Base-by-base conservation (phyloP, 2,113 vertebrate species). In the Rhegmatorhina hoffmannsi region DNA sequence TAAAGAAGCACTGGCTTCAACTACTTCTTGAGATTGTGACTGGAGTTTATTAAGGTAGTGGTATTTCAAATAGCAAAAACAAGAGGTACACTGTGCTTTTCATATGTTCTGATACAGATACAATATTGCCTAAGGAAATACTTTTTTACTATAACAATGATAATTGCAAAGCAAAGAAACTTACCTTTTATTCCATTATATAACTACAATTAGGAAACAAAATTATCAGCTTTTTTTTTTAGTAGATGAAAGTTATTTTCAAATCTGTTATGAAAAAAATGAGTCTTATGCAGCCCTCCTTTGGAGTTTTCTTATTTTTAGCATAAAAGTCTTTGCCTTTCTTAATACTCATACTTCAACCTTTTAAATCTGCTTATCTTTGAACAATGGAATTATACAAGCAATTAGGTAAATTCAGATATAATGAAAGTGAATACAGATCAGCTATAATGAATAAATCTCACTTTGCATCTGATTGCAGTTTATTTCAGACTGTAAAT, bases 251-350 rank as follows among this genome's bases (percentile, higher is more conserved):
- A 72, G 19, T 44, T 59, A 7, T 63, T 81, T 93, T 70, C 26
- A 87, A 92, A 78, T 47, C 2, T 59, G 21, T 52, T 56, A 44
- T 18, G 31, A 75, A 89, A 75, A 75, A 82, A 82, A 2, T 64
- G 8, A 34, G 34, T 38, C 31, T 73, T n/a, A 36, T 58, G 28
- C 56, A 87, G 13, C 12, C 4, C 4, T 82, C 15, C 28, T 7
- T 38, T 60, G n/a, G 23, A 76, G 34, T 94, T 96, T 89, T 92
- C 66, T 89, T 90, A 79, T 72, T 90, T 92, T 76, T 66, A 87
- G 24, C 7, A 46, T 50, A 49, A 55, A 84, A 83, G 31, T 67
- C 14, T 92, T 84, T 87, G 44, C 28, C 11, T 81, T 70, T 84
- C 44, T 84, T 84, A 89, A 79, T 81, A 72, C 49, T 85, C 76